phyloP scores from a whole-genome alignment of 2,797 vertebrate species.

The Anas capensis region DNA sequence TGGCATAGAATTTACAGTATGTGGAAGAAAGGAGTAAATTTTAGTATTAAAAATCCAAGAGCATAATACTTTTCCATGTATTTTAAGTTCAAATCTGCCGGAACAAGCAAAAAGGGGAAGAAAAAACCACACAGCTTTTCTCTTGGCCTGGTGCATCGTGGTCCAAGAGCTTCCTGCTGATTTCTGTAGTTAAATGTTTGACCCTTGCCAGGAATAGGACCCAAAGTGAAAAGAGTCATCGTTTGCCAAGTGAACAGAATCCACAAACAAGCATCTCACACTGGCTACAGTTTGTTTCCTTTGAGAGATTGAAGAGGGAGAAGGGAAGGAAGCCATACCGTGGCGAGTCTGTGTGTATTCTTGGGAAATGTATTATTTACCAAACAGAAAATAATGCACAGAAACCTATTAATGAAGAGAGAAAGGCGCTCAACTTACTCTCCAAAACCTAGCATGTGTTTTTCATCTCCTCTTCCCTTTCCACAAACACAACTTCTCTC shows the following conservation, averaged over 20 bases:
- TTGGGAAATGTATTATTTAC: constrained; percentile 4
- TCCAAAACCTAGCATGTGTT: not conserved
- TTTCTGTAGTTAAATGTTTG: constrained; percentile 58
- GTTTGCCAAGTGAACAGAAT: constrained; percentile 62
- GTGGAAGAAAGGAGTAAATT: not conserved
- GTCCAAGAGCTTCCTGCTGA: constrained; percentile 52
- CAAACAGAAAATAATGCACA: not conserved
- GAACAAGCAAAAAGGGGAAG: not conserved
- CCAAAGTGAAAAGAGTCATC: constrained; percentile 42
- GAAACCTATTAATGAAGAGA: accelerated
- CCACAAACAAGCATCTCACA: constrained; percentile 61
- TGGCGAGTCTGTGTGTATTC: not conserved
- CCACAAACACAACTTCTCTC: accelerated
- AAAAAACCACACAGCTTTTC: constrained; percentile 27
- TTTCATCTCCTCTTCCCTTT: not conserved
- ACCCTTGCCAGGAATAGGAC: constrained; percentile 62
- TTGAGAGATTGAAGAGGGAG: constrained; percentile 2
- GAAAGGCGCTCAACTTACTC: not conserved
- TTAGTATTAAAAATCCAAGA: constrained; percentile 17
- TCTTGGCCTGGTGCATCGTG: constrained; percentile 32
- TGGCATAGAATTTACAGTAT: not conserved
- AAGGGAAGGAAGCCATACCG: not conserved
- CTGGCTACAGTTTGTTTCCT: constrained; percentile 3
- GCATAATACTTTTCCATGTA: not conserved
- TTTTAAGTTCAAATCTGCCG: constrained; percentile 23